Conservation (phyloP, 2,113 vertebrate species). For the Charadrius vociferus region DNA sequence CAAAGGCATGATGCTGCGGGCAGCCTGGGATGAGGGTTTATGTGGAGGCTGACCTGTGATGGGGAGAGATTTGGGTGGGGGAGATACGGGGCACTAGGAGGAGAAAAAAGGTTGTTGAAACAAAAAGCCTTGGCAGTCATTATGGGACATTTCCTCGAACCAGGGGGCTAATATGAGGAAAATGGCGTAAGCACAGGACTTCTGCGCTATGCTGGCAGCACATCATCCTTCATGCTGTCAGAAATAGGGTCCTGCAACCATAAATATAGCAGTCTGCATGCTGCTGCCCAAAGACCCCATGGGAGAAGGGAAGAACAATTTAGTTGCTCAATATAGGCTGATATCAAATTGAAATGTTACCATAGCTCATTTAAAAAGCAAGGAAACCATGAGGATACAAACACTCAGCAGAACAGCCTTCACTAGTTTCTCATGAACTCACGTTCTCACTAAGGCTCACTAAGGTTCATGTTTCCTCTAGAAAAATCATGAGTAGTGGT, state of each 20-base stretch:
- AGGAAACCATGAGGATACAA: background rate
- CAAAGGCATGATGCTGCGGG: background rate
- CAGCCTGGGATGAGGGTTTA: background rate
- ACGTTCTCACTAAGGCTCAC: accelerated
- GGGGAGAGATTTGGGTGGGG: background rate
- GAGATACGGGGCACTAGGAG: background rate
- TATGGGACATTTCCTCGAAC: background rate
- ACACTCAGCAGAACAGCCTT: background rate
- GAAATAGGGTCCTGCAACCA: background rate
- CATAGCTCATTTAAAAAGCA: background rate
- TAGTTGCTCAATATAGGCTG: background rate
- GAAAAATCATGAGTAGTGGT: background rate
- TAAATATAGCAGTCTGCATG: background rate
- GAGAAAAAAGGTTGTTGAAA: background rate
- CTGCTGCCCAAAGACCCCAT: background rate
- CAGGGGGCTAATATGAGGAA: background rate
- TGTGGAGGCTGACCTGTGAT: background rate
- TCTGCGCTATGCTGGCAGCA: background rate
- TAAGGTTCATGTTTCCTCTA: background rate
- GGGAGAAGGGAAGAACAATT: background rate
- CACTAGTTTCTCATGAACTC: background rate
- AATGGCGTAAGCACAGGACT: background rate
- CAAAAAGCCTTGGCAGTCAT: background rate
- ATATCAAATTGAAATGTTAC: background rate
- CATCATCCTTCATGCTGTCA: background rate